Base-by-base conservation (phyloP, 1,140 invertebrate genomes). In the Philopotamus ludificatus region DNA sequence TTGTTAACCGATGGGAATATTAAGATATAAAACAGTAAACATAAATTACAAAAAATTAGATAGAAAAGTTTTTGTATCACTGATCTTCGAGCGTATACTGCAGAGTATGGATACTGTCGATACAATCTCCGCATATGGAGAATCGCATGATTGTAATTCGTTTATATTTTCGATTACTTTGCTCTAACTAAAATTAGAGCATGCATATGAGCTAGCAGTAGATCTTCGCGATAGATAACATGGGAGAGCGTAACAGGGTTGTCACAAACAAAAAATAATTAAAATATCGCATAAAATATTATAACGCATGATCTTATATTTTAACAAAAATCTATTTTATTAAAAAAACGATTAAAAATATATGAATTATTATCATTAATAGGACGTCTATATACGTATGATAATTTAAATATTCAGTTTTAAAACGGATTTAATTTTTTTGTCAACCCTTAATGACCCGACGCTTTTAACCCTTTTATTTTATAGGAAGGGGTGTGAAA, bases 81-180 rank as follows among this genome's bases (percentile, higher is more conserved):
- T n/a, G n/a, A n/a, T n/a, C n/a, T n/a, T n/a, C n/a, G n/a, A n/a
- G n/a, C n/a, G n/a, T n/a, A n/a, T n/a, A n/a, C n/a, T n/a, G n/a
- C n/a, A n/a, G n/a, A n/a, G n/a, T n/a, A n/a, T n/a, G n/a, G n/a
- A n/a, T n/a, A n/a, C n/a, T n/a, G n/a, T n/a, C n/a, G n/a, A n/a
- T n/a, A n/a, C n/a, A n/a, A n/a, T n/a, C n/a, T n/a, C n/a, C n/a
- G n/a, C n/a, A n/a, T n/a, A n/a, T 65, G 55, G 26, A 69, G 63
- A 69, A 69, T 65, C 42, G 47, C 60, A 42, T 53, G 59, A 21
- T 41, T 42, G 44, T 69, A 69, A 69, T 69, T 69, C 63, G 60
- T 69, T 69, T 69, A 69, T 55, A 21, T 69, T 69, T 69, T 69
- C 67, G 67, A 69, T 69, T 69, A 69, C 67, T 66, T 69, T 59